These are phyloP conservation scores for Saccostrea echinata DNA, from an alignment of 1,140 invertebrate genomes.

Conservation along the genomic window DNA sequence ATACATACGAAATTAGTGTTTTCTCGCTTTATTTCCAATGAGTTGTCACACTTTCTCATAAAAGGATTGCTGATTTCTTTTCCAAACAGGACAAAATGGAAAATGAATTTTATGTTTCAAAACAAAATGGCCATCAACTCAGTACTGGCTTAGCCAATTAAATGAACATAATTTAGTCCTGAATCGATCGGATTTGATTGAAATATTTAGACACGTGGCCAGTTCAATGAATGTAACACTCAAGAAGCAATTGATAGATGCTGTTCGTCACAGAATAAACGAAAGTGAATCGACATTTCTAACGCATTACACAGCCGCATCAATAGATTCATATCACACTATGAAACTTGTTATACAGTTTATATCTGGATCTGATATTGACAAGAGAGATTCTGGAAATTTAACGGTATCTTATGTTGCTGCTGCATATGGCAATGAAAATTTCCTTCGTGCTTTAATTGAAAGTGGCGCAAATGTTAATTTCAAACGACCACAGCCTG, in stretches of 20 bases:
- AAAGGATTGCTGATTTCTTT: not conserved
- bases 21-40: not conserved
- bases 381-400: not conserved
- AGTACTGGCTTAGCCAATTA: not conserved
- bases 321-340: not conserved
- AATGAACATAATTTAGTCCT: not conserved
- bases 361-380: not conserved
- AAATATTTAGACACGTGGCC: not conserved
- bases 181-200: not conserved
- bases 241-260: not conserved
- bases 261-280: not conserved
- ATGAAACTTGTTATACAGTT: not conserved
- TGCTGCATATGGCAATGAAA: not conserved
- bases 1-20: not conserved
- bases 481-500: not conserved
- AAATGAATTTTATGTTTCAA: not conserved
- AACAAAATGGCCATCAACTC: not conserved
- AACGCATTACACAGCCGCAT: not conserved
- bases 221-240: not conserved
- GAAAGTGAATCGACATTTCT: not conserved
- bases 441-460: not conserved
- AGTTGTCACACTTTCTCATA: not conserved
- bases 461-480: not conserved
- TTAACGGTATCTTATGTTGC: not conserved
- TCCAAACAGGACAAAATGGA: not conserved